Evolutionary conservation across 2,113 vertebrate species (phyloP).

Genomic region (Silurus glanis): DNA sequence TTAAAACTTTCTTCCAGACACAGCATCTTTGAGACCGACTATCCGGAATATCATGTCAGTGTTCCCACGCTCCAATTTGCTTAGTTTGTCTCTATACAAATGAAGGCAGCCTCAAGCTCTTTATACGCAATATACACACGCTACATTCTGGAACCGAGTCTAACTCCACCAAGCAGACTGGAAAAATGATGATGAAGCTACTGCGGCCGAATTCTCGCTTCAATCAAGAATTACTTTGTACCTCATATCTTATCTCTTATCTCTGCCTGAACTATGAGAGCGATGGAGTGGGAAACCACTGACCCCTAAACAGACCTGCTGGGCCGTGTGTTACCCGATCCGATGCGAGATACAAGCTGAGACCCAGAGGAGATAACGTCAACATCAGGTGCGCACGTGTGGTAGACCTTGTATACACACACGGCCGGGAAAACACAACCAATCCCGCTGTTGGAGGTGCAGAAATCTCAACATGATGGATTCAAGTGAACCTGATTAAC

Average conservation of each 20-base stretch:
- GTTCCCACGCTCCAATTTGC: conserved; percentile 1
- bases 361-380: neutral
- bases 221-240: neutral
- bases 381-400: conserved; percentile 3
- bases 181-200: neutral
- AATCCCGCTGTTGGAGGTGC: neutral
- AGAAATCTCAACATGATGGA: neutral
- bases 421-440: neutral
- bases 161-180: too few species aligned
- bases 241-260: neutral
- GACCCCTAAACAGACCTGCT: conserved; percentile 14
- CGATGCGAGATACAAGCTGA: conserved; percentile 5
- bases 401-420: neutral
- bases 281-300: conserved; percentile 13
- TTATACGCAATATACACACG: neutral
- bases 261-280: neutral
- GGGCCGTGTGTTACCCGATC: conserved; percentile 10
- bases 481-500: neutral
- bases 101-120: neutral
- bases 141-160: too few species aligned
- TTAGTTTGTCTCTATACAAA: neutral
- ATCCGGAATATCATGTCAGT: neutral
- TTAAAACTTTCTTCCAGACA: neutral
- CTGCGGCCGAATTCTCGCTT: neutral
- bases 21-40: neutral